Base-by-base conservation (phyloP, 2,888 invertebrate genomes). In the Limnephilus auricula region DNA sequence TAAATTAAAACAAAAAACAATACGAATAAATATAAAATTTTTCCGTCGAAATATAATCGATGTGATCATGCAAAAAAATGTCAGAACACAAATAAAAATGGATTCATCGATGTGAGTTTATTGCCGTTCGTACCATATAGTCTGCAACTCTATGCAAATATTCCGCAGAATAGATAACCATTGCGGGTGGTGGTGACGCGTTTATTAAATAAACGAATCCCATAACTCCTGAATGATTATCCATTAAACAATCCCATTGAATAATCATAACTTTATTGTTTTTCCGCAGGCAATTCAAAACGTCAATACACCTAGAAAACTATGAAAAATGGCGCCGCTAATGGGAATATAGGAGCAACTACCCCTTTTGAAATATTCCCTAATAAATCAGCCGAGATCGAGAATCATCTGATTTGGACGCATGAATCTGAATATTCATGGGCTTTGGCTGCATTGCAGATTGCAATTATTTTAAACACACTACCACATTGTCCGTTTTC, bases 401-500 rank as follows among this genome's bases (percentile, higher is more conserved):
- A 79, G 50, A 90, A 65, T 84, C 78, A 78, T 90, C 86, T 90
- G 90, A 90, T 90, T 90, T 86, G 85, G 78, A 90, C 86, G 85
- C 85, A 79, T 78, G 90, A 34, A 78, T 79, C 65, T 90, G 90
- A 90, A 90, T 90, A 90, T 90, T 90, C 86, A 90, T 90, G 90
- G 79, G 31, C 34, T 18, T 25, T 30, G 34, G 50, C 85, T 84
- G 90, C 90, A 90, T 37, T 90, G 90, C 90, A 86, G 90, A 90
- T 90, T 90, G 90, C 86, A 90, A 90, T 90, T 90, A 90, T 90
- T 90, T 90, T 86, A 90, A 86, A 90, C 90, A 86, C 37, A 90
- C 40, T 86, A 90, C 32, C 15, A 78, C 79, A 86, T 90, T 90
- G 90, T 90, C 85, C 40, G 34, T 79, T 37, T 86, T 79, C 78